Evolutionary conservation across 2,888 invertebrate genomes (phyloP).

Genomic region (Glaucopsyche alexis): DNA sequence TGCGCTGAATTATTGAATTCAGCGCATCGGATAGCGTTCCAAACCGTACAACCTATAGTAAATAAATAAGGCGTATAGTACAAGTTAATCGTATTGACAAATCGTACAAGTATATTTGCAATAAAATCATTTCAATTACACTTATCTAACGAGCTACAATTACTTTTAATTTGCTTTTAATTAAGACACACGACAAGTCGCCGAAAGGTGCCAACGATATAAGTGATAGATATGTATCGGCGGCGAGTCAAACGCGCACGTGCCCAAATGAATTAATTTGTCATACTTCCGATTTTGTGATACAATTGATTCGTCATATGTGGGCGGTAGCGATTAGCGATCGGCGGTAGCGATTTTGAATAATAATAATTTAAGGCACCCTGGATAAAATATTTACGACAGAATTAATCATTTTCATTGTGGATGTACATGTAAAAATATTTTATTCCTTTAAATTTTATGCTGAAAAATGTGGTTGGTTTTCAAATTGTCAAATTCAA

Average conservation of each 20-base stretch:
- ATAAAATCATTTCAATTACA: background rate
- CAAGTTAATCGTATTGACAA: too few species aligned
- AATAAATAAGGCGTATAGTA: too few species aligned
- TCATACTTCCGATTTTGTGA: conserved; percentile 63
- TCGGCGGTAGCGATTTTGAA: background rate
- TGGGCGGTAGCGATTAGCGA: conserved; percentile 39
- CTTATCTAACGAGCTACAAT: background rate
- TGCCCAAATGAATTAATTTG: conserved; percentile 50
- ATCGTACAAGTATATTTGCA: too few species aligned
- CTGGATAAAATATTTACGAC: too few species aligned
- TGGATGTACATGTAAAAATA: too few species aligned
- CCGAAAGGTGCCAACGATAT: background rate
- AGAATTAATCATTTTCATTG: too few species aligned
- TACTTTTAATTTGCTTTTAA: background rate
- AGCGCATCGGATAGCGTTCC: too few species aligned
- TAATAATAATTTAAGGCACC: background rate
- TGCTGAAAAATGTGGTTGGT: too few species aligned
- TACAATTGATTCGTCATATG: conserved; percentile 37
- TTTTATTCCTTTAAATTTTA: too few species aligned
- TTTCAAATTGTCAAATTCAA: too few species aligned
- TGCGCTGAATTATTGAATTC: too few species aligned
- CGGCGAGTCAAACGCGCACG: conserved; percentile 40
- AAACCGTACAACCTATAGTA: too few species aligned
- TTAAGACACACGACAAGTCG: background rate
- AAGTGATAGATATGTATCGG: conserved; percentile 6